Percentiles rank a stretch among this genome's conserved stretches.
Conservation (phyloP, 1,140 invertebrate genomes). For the Aphaenogaster ashmeadi region DNA sequence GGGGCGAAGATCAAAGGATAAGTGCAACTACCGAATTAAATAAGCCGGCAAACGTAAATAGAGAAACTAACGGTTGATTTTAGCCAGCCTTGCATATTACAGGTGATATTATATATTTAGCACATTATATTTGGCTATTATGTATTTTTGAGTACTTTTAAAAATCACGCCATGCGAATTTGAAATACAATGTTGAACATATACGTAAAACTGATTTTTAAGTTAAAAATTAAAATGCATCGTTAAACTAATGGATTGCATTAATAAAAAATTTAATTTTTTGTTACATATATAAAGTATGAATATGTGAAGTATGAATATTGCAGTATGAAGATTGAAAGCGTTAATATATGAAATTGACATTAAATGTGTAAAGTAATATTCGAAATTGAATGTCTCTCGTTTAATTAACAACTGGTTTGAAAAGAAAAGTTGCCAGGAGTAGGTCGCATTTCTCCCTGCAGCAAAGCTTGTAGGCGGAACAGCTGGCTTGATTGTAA, state of each 20-base stretch:
- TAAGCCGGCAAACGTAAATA: background rate
- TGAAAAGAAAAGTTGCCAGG: constrained; percentile 25
- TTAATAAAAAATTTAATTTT: background rate
- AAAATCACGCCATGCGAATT: background rate
- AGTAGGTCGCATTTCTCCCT: constrained; percentile 13
- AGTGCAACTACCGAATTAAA: constrained; percentile 36
- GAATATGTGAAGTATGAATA: too few species aligned
- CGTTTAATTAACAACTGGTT: constrained; percentile 15
- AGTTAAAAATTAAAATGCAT: background rate
- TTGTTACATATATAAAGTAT: background rate
- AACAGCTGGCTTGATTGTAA: constrained; percentile 61
- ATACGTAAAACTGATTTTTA: background rate
- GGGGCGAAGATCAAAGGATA: constrained; percentile 68
- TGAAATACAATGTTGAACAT: background rate
- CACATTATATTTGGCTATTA: background rate
- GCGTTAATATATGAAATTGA: background rate
- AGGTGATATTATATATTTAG: background rate
- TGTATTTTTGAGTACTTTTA: background rate
- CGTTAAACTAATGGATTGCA: background rate
- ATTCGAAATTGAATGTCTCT: background rate
- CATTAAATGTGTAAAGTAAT: background rate
- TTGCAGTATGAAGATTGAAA: too few species aligned
- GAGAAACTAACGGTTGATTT: background rate
- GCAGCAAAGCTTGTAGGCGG: constrained; percentile 25
- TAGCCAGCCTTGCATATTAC: background rate